A percentile compares a stretch with the other conserved stretches of the same genome.
These are phyloP conservation scores for Syncerus caffer DNA, from an alignment of 2,797 vertebrate genomes.

Conservation along the genomic window DNA sequence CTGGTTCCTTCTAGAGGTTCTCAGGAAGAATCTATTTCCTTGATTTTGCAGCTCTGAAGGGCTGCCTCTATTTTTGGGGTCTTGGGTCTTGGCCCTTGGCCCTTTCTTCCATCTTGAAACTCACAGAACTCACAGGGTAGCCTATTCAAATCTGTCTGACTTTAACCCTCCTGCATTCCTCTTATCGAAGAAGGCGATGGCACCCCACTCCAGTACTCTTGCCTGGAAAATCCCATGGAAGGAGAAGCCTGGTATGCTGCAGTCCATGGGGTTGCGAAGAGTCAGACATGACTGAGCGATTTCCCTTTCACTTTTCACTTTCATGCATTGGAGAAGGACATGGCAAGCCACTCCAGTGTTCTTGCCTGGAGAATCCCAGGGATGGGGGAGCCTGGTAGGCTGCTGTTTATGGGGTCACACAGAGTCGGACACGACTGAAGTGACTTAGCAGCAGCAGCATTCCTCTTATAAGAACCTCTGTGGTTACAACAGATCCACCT, in stretches of 20 bases:
- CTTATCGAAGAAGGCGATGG: background rate
- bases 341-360: too few species aligned
- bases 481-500: background rate
- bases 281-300: too few species aligned
- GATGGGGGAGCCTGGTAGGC: too few species aligned
- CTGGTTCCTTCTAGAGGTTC: background rate
- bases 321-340: too few species aligned
- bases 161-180: background rate
- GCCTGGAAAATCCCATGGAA: too few species aligned
- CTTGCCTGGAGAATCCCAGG: too few species aligned
- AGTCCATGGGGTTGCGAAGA: too few species aligned
- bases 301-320: too few species aligned
- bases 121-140: background rate
- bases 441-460: background rate
- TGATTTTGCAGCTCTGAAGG: background rate
- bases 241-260: too few species aligned
- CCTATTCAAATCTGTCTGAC: background rate
- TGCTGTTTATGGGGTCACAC: too few species aligned
- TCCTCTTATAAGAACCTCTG: background rate
- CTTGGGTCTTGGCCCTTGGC: background rate
- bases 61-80: background rate
- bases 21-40: background rate
- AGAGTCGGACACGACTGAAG: too few species aligned
- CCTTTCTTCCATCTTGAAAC: background rate
- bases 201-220: too few species aligned